Evolutionary conservation across 2,797 vertebrate genomes (phyloP).

Genomic region (Sebastiscus tertius): DNA sequence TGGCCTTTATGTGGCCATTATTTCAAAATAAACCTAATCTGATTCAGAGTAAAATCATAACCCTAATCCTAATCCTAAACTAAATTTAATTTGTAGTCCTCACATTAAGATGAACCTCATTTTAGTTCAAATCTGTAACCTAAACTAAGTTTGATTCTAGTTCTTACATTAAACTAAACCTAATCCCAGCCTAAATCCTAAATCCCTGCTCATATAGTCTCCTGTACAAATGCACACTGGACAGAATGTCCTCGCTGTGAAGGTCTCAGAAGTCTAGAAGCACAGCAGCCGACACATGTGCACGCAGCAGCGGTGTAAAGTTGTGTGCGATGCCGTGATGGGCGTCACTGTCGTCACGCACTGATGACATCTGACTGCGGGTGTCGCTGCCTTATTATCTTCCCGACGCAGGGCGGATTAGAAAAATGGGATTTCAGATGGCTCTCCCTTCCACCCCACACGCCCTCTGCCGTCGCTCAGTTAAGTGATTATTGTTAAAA

Average conservation of each 20-base stretch:
- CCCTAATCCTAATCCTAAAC: not conserved
- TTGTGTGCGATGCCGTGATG: slow-evolving; percentile 53
- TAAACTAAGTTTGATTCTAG: not conserved
- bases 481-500: slow-evolving; percentile 83
- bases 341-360: slow-evolving; percentile 67
- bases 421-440: slow-evolving; percentile 80
- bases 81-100: not conserved
- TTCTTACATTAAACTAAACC: not conserved
- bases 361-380: slow-evolving; percentile 82
- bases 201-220: not conserved
- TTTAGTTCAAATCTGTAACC: not conserved
- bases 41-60: no score
- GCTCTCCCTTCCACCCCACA: slow-evolving; percentile 54
- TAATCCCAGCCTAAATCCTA: not conserved
- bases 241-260: not conserved
- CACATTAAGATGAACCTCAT: not conserved
- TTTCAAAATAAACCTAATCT: no score
- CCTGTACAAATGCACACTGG: not conserved
- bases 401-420: slow-evolving; percentile 78
- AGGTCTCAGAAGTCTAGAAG: not conserved
- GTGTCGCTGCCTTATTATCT: slow-evolving; percentile 79
- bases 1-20: no score
- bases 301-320: slow-evolving; percentile 34
- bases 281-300: slow-evolving; percentile 5
- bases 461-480: slow-evolving; percentile 65